A percentile compares a stretch with the other conserved stretches of the same genome.
phyloP scores from a whole-genome alignment of 2,888 invertebrate genomes.

The Caenorhabditis sp. region DNA sequence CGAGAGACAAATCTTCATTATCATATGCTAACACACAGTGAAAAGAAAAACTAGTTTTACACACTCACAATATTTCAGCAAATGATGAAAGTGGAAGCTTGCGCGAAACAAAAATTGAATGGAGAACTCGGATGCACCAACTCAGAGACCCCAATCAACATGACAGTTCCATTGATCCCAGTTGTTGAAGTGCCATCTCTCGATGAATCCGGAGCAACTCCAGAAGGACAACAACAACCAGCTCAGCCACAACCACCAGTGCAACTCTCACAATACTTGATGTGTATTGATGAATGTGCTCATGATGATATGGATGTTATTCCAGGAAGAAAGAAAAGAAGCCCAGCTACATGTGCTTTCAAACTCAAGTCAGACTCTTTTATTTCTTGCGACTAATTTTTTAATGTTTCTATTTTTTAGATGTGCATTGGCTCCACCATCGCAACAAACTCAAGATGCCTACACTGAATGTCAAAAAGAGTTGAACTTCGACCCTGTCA shows the following conservation, averaged over 20 bases:
- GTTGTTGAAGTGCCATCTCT: slow-evolving; percentile 58
- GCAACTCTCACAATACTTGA: slow-evolving; percentile 62
- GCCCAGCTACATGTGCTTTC: slow-evolving; percentile 64
- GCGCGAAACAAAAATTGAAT: slow-evolving; percentile 63
- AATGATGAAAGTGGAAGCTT: slow-evolving; percentile 62
- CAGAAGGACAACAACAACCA: slow-evolving; percentile 19
- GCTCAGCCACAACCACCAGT: slow-evolving; percentile 46
- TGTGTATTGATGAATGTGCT: slow-evolving; percentile 69
- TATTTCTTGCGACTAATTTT: not conserved
- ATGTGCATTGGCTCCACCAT: slow-evolving; percentile 66
- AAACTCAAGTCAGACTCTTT: slow-evolving; percentile 59
- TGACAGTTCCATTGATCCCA: slow-evolving; percentile 68
- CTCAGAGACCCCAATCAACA: slow-evolving; percentile 63
- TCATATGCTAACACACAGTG: not conserved
- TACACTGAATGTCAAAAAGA: slow-evolving; percentile 65
- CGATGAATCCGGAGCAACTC: slow-evolving; percentile 35
- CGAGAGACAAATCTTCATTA: too few relatives aligned
- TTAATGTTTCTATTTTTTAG: slow-evolving; percentile 30
- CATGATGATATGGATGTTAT: slow-evolving; percentile 59
- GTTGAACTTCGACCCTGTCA: slow-evolving; percentile 45
- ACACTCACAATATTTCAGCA: slow-evolving; percentile 17
- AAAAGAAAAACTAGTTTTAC: not conserved
- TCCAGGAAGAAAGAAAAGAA: slow-evolving; percentile 55
- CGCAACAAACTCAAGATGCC: slow-evolving; percentile 56
- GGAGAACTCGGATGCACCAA: slow-evolving; percentile 65